These are phyloP conservation scores for Drosophila nebulosa DNA, from an alignment of 1,140 invertebrate species.

Conservation along the genomic window DNA sequence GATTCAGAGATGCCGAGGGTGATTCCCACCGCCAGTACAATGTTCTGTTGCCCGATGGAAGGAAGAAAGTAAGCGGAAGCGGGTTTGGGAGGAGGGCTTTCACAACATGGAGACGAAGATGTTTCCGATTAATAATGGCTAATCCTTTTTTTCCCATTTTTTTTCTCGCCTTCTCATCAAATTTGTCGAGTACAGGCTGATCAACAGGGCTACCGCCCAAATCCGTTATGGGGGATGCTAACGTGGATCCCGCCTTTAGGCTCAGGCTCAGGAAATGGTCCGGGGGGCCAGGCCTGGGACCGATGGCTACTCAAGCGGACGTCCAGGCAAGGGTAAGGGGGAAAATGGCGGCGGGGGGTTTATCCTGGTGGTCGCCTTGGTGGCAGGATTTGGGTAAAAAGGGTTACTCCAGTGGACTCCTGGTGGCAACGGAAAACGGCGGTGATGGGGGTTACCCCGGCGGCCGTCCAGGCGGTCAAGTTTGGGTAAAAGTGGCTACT, in stretches of 20 bases:
- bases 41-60: constrained; percentile 92
- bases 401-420: constrained; percentile 71
- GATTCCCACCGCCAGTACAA: constrained; percentile 91
- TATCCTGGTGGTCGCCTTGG: constrained; percentile 30
- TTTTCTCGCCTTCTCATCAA: constrained; percentile 20
- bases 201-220: constrained; percentile 90
- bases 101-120: constrained; percentile 21
- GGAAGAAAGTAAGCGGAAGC: constrained; percentile 85
- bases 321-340: constrained; percentile 56
- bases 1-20: constrained; percentile 90
- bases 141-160: constrained; percentile 23
- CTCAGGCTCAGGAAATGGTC: constrained; percentile 42
- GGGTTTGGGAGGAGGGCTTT: constrained; percentile 23
- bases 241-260: constrained; percentile 31
- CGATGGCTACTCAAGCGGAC: constrained; percentile 54
- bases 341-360: constrained; percentile 54
- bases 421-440: constrained; percentile 46
- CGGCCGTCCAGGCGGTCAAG: constrained; percentile 49
- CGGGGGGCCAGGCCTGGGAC: constrained; percentile 58
- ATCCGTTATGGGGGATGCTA: constrained; percentile 90
- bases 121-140: constrained; percentile 20
- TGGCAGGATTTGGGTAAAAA: constrained; percentile 55
- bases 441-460: constrained; percentile 54
- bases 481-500: constrained; percentile 54
- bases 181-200: constrained; percentile 91